Percentiles rank a stretch among this genome's conserved stretches.
These are phyloP conservation scores for Tetragnatha versicolor DNA, from an alignment of 1,140 invertebrate species.

Conservation along the genomic window DNA sequence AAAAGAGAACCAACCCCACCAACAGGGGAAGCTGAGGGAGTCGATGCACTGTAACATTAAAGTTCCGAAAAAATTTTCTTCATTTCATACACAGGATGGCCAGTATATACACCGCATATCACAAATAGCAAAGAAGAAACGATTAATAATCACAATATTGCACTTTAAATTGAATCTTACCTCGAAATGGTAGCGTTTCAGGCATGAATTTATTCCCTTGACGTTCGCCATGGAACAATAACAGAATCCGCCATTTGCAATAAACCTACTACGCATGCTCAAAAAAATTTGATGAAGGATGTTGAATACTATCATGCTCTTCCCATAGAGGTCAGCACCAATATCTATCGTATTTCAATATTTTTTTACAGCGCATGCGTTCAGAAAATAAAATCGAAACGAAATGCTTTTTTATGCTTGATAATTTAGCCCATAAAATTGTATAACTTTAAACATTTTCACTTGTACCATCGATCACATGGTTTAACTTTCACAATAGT, in stretches of 20 bases:
- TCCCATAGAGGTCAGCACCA: conserved; percentile 52
- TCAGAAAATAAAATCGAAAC: too few relatives aligned
- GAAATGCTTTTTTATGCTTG: too few relatives aligned
- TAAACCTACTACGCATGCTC: conserved; percentile 73
- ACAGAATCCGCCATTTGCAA: conserved; percentile 81
- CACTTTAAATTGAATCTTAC: conserved; percentile 60
- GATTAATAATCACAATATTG: conserved; percentile 6
- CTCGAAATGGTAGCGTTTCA: conserved; percentile 69
- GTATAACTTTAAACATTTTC: too few relatives aligned
- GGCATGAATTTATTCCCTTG: conserved; percentile 71
- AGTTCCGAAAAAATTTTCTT: conserved; percentile 35
- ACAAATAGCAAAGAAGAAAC: not conserved
- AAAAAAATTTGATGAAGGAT: conserved; percentile 65
- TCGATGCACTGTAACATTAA: conserved; percentile 54
- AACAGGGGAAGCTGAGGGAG: conserved; percentile 52
- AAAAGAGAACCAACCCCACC: conserved; percentile 50
- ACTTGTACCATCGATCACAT: too few relatives aligned
- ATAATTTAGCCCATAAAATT: too few relatives aligned
- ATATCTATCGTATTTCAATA: conserved; percentile 30
- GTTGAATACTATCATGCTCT: conserved; percentile 42
- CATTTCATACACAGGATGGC: not conserved
- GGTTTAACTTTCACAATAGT: too few relatives aligned
- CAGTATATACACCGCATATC: not conserved
- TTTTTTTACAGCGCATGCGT: conserved; percentile 36
- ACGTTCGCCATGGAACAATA: conserved; percentile 77